phyloP scores from a whole-genome alignment of 2,113 vertebrate species.

The Dipodomys spectabilis region DNA sequence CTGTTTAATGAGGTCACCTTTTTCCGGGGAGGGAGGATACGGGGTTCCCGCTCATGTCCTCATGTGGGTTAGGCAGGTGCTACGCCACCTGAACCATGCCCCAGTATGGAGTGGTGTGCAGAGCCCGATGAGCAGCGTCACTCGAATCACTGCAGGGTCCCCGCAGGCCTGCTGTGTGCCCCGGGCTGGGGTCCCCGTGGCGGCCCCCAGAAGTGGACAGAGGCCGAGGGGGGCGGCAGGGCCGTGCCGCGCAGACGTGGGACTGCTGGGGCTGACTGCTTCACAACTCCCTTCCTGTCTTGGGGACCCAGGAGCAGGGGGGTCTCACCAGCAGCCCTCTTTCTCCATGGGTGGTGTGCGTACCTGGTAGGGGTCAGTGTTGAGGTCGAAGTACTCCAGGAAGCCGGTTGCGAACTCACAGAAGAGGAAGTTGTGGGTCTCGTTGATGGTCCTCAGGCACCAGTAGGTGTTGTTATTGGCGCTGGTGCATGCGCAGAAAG shows the following conservation, averaged over 20 bases:
- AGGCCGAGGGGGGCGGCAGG: not conserved
- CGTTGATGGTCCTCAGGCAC: slow-evolving; percentile 97
- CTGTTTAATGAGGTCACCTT: no score
- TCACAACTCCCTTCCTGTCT: not conserved
- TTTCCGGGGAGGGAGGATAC: no score
- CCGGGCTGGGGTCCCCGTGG: no score
- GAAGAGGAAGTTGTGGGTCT: slow-evolving; percentile 98
- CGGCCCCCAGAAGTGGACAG: no score
- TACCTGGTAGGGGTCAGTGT: slow-evolving; percentile 98
- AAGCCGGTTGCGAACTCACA: slow-evolving; percentile 99
- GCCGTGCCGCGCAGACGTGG: rapidly evolving
- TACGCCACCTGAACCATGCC: no score
- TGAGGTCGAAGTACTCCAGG: slow-evolving; percentile 98
- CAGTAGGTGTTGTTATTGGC: slow-evolving; percentile 99
- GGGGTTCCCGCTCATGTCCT: no score
- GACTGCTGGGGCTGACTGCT: not conserved
- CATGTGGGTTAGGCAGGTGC: no score
- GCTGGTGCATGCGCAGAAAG: slow-evolving; percentile 98
- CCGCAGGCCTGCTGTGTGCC: not conserved
- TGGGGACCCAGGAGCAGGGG: not conserved
- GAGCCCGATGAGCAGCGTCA: not conserved
- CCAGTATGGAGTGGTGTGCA: no score
- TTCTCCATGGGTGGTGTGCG: not conserved
- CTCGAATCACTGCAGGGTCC: not conserved
- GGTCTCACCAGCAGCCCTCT: not conserved